phyloP scores from a whole-genome alignment of 2,888 invertebrate genomes.

The Nasonia oneida region DNA sequence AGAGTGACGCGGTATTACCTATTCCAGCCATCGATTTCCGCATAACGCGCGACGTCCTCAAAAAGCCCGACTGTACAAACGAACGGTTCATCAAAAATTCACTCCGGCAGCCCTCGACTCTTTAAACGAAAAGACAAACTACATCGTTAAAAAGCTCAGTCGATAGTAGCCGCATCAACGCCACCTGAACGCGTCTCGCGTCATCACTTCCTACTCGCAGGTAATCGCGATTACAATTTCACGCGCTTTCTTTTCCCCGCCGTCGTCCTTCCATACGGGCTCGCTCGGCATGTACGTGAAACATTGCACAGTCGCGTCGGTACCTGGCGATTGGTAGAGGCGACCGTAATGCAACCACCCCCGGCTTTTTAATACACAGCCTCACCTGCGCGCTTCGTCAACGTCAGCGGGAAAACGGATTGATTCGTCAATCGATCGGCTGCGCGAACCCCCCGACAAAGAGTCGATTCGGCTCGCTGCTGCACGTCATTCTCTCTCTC shows the following conservation, averaged over 20 bases:
- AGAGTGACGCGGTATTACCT: constrained; percentile 23
- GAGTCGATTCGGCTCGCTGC: constrained; percentile 64
- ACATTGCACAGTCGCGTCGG: neutral
- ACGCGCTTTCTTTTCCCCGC: neutral
- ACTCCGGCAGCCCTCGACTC: neutral
- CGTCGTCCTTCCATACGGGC: constrained; percentile 40
- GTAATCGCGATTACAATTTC: neutral
- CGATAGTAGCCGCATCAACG: neutral
- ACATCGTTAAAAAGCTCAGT: neutral
- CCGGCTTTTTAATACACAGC: constrained; percentile 78
- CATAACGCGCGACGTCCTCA: constrained; percentile 41
- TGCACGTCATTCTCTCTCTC: constrained; percentile 38
- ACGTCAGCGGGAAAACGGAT: constrained; percentile 76
- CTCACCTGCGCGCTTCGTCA: constrained; percentile 75
- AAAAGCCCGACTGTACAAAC: constrained; percentile 18
- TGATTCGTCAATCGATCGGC: constrained; percentile 77
- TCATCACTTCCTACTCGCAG: neutral
- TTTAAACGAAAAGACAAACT: neutral
- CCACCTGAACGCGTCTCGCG: neutral
- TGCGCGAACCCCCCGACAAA: constrained; percentile 73
- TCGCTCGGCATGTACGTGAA: neutral
- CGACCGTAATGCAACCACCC: constrained; percentile 74
- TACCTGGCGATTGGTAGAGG: constrained; percentile 58
- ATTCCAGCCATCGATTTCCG: constrained; percentile 55
- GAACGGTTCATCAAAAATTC: constrained; percentile 38